These are phyloP conservation scores for Scleropages formosus DNA, from an alignment of 2,797 vertebrate species.

Conservation along the genomic window DNA sequence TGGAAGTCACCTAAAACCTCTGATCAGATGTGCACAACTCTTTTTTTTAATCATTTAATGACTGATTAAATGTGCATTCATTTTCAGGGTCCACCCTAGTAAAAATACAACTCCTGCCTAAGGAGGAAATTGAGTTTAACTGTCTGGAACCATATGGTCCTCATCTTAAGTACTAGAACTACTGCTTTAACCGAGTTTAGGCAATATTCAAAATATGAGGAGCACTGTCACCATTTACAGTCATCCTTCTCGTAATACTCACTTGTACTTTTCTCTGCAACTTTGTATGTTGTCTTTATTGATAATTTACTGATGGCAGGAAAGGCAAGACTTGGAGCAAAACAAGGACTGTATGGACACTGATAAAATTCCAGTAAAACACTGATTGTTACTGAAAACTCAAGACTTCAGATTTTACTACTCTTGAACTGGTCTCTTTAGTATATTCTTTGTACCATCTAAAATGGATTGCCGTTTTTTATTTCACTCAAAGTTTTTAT, in stretches of 20 bases:
- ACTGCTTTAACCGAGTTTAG: not conserved
- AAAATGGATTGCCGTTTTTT: not conserved
- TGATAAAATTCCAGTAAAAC: not conserved
- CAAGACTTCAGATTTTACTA: not conserved
- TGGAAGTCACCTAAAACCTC: not conserved
- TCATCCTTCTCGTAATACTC: not conserved
- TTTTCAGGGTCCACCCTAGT: not conserved
- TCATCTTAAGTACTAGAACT: not conserved
- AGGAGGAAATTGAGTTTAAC: not conserved
- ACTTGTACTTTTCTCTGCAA: conserved; percentile 13
- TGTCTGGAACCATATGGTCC: conserved; percentile 8
- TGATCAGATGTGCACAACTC: not conserved
- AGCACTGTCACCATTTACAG: not conserved
- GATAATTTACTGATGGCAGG: not conserved
- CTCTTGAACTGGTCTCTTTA: not conserved
- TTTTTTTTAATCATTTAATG: not conserved
- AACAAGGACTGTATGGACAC: not conserved
- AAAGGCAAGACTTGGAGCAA: not conserved
- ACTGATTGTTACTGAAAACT: not conserved
- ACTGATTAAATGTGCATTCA: conserved; percentile 13
- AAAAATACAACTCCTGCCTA: not conserved
- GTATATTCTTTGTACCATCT: conserved; percentile 18
- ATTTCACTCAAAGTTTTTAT: conserved; percentile 5
- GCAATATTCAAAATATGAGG: not conserved
- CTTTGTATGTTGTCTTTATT: not conserved